Percentiles rank a stretch among this genome's conserved stretches.
Conservation (phyloP, 2,797 vertebrate genomes). For the Pseudochirops cupreus region DNA sequence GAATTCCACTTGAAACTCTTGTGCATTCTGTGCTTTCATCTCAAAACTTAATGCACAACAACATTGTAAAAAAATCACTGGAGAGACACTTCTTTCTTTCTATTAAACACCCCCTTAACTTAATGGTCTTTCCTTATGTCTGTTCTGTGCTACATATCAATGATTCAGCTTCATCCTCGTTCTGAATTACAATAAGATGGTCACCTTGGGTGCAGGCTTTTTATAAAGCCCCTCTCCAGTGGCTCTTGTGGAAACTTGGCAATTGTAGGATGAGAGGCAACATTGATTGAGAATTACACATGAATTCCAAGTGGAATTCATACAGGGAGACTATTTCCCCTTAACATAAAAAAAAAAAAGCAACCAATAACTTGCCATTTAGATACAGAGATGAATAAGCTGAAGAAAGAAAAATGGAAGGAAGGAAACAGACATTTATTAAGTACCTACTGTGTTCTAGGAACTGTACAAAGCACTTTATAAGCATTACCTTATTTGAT, state of each 20-base stretch:
- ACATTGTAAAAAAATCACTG: neutral
- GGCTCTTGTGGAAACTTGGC: slow-evolving; percentile 21
- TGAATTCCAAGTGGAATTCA: slow-evolving; percentile 37
- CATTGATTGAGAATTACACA: slow-evolving; percentile 11
- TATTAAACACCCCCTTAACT: neutral
- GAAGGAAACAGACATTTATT: neutral
- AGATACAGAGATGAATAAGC: neutral
- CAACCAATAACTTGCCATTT: neutral
- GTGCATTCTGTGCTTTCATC: fast-evolving
- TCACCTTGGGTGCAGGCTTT: slow-evolving; percentile 14
- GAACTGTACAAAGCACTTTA: neutral
- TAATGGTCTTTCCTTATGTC: neutral
- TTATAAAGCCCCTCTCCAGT: neutral
- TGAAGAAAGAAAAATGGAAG: neutral
- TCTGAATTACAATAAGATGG: neutral
- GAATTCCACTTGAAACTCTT: neutral
- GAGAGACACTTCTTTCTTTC: neutral
- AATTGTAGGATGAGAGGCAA: slow-evolving; percentile 16
- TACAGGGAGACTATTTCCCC: slow-evolving; percentile 22
- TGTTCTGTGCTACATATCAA: neutral
- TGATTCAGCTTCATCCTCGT: neutral
- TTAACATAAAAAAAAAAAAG: neutral
- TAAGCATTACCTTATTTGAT: neutral
- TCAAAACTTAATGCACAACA: neutral
- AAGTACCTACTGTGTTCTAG: neutral